phyloP scores from a whole-genome alignment of 2,888 invertebrate species.

The Yponomeuta plumbellus region DNA sequence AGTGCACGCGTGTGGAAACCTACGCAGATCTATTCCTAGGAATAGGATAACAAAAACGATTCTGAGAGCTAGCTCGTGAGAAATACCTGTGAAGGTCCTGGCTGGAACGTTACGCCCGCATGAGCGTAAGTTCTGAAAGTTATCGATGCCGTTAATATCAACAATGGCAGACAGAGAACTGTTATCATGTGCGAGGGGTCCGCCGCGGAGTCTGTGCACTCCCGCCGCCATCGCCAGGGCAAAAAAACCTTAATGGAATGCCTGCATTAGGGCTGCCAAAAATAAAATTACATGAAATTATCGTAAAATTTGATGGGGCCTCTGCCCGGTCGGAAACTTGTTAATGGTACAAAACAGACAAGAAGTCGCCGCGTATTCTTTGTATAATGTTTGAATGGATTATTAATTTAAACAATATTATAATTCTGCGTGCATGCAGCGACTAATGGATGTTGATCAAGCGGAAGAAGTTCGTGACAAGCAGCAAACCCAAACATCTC shows the following conservation, averaged over 20 bases:
- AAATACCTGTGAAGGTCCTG: background rate
- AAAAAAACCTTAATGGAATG: conserved; percentile 20
- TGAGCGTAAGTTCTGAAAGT: background rate
- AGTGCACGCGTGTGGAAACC: background rate
- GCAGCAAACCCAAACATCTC: background rate
- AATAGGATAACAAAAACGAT: background rate
- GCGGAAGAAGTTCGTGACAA: background rate
- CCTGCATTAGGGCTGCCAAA: conserved; percentile 17
- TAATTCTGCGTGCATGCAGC: too few relatives aligned
- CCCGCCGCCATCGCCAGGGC: conserved; percentile 7
- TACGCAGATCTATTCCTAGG: background rate
- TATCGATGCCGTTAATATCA: conserved; percentile 5
- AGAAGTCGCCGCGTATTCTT: conserved; percentile 5
- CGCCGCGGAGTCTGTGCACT: conserved; percentile 20
- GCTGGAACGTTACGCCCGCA: background rate
- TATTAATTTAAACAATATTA: background rate
- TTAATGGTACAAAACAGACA: conserved; percentile 7
- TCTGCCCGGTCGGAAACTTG: background rate
- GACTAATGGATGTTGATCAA: too few relatives aligned
- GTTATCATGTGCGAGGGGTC: conserved; percentile 15
- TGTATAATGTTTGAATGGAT: conserved; percentile 5
- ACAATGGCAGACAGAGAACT: conserved; percentile 14
- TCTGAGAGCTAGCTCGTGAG: background rate
- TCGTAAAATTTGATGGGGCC: conserved; percentile 14
- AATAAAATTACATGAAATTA: conserved; percentile 16